Conservation (phyloP, 2,113 vertebrate genomes). For the Phalacrocorax aristotelis region DNA sequence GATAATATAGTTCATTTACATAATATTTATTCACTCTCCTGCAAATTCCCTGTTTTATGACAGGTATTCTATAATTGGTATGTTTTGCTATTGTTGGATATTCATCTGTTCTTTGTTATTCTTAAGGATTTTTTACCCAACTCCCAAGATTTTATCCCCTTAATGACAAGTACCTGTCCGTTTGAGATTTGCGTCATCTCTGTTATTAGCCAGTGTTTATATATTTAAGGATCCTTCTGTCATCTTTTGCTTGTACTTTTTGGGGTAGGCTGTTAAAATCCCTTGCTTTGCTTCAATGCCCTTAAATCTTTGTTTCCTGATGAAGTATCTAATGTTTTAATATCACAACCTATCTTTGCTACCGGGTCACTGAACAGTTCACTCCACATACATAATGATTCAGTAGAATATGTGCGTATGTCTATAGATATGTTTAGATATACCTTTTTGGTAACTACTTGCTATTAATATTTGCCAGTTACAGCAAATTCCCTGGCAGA, state of each 20-base stretch:
- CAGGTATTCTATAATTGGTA: background rate
- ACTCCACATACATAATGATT: background rate
- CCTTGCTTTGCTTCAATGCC: background rate
- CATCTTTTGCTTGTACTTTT: background rate
- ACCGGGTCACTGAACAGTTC: background rate
- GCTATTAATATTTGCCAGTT: background rate
- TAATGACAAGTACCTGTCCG: background rate
- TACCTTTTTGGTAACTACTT: background rate
- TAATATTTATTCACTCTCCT: background rate
- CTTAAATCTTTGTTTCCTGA: background rate
- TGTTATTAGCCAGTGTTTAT: background rate
- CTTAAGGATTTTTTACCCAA: background rate
- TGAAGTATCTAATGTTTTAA: background rate
- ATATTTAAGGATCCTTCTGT: background rate
- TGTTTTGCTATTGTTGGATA: background rate
- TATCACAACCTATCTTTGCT: background rate
- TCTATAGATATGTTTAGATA: background rate
- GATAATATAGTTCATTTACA: background rate
- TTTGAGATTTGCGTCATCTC: background rate
- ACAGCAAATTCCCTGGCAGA: background rate
- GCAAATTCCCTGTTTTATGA: background rate
- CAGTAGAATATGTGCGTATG: background rate
- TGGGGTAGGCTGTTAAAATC: background rate
- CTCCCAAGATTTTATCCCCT: background rate
- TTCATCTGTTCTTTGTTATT: background rate